Percentiles rank a stretch among this genome's conserved stretches.
Evolutionary conservation across 2,888 invertebrate species (phyloP).

Genomic region (Papilio elwesi): DNA sequence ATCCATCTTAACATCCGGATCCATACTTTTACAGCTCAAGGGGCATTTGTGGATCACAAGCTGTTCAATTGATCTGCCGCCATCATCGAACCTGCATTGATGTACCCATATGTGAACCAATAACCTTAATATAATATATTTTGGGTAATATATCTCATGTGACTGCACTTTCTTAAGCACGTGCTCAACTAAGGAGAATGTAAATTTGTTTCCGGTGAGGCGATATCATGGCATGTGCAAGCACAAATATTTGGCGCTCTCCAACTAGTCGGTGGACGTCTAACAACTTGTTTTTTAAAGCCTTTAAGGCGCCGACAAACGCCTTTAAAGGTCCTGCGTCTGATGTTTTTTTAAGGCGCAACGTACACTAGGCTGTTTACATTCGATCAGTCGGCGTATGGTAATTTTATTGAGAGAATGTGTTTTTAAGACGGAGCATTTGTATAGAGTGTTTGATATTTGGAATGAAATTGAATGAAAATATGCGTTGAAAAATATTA

Average conservation of each 20-base stretch:
- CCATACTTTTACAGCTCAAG: no score
- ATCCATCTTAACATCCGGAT: no score
- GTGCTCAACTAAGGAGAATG: slow-evolving; percentile 32
- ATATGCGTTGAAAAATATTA: background rate
- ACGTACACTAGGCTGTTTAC: slow-evolving; percentile 63
- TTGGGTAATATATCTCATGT: background rate
- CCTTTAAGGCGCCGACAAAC: slow-evolving; percentile 54
- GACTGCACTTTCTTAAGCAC: slow-evolving; percentile 5
- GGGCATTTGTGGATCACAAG: no score
- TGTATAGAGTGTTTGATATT: slow-evolving; percentile 34
- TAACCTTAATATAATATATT: no score
- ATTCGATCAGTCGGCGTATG: slow-evolving; percentile 59
- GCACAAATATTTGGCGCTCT: slow-evolving; percentile 39
- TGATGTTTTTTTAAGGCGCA: slow-evolving; percentile 63
- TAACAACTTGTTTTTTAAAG: slow-evolving; percentile 55
- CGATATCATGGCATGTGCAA: slow-evolving; percentile 33
- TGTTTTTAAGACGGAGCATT: slow-evolving; percentile 38
- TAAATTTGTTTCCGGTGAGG: slow-evolving; percentile 34
- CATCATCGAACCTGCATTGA: no score
- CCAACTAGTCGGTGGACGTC: slow-evolving; percentile 13
- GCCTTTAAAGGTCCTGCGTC: slow-evolving; percentile 49
- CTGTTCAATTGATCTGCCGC: no score
- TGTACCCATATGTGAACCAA: no score
- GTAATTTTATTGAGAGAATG: slow-evolving; percentile 45
- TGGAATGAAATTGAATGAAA: slow-evolving; percentile 15